phyloP scores from a whole-genome alignment of 2,113 vertebrate genomes.

The Zeus faber region DNA sequence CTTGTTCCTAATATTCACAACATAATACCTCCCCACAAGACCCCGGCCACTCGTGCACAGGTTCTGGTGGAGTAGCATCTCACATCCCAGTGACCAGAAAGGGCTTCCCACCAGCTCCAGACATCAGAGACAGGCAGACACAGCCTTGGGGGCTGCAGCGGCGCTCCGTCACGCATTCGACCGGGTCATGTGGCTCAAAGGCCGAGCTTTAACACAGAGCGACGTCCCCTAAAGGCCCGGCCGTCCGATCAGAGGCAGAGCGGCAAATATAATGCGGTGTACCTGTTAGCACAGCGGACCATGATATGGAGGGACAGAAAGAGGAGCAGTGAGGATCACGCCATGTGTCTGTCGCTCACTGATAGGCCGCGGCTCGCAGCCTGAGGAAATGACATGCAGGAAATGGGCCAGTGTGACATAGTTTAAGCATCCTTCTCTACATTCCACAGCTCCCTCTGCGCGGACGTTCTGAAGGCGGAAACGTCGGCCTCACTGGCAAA shows the following conservation, averaged over 20 bases:
- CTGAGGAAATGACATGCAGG: conserved; percentile 44
- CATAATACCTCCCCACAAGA: too few relatives aligned
- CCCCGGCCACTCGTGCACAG: too few relatives aligned
- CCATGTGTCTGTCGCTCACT: background rate
- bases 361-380: conserved; percentile 12
- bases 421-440: conserved; percentile 19
- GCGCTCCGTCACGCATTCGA: conserved; percentile 10
- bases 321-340: conserved; percentile 13
- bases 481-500: background rate
- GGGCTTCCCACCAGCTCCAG: background rate
- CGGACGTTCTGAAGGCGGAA: conserved; percentile 4
- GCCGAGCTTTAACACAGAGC: conserved; percentile 15
- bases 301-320: conserved; percentile 44
- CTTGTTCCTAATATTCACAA: too few relatives aligned
- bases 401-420: conserved; percentile 36
- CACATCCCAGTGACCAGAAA: background rate
- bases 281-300: conserved; percentile 23
- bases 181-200: conserved; percentile 37
- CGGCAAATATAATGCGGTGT: too few relatives aligned
- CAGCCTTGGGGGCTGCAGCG: conserved; percentile 15
- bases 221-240: conserved; percentile 4
- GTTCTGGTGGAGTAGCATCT: background rate
- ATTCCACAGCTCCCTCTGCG: conserved; percentile 14
- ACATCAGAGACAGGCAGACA: conserved; percentile 3
- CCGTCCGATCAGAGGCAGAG: conserved; percentile 16